A percentile compares a stretch with the other conserved stretches of the same genome.
Conservation (phyloP, 92 coral and sea anemone species). For the Anthopleura xanthogrammica region DNA sequence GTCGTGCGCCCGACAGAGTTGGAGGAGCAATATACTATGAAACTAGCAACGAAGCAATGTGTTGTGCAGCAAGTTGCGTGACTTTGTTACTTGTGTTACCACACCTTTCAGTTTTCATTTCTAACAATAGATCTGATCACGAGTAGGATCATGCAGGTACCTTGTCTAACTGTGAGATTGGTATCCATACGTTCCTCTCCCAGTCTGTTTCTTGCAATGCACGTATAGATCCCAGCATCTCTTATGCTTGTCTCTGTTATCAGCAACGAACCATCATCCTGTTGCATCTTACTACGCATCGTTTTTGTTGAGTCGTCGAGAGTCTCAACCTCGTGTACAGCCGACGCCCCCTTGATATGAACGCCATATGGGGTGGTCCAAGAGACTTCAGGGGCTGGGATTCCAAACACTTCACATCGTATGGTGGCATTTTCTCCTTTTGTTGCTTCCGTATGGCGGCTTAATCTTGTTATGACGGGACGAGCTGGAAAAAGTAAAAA, state of each 20-base stretch:
- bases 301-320: slow-evolving; percentile 47
- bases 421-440: slow-evolving; percentile 63
- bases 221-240: slow-evolving; percentile 64
- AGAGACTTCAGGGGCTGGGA: slow-evolving; percentile 46
- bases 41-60: too few species aligned
- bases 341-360: slow-evolving; percentile 22
- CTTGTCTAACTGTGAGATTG: slow-evolving; percentile 53
- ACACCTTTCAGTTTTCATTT: too few species aligned
- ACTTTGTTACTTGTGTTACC: too few species aligned
- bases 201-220: slow-evolving; percentile 44
- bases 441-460: slow-evolving; percentile 40
- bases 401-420: slow-evolving; percentile 57
- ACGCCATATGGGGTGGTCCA: slow-evolving; percentile 58
- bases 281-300: slow-evolving; percentile 32
- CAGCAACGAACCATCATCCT: slow-evolving; percentile 57
- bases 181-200: slow-evolving; percentile 44
- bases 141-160: slow-evolving; percentile 19
- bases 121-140: too few species aligned
- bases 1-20: too few species aligned
- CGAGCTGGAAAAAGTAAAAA: slow-evolving; percentile 22
- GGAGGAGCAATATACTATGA: too few species aligned
- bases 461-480: slow-evolving; percentile 40
- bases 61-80: too few species aligned
- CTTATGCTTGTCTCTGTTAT: slow-evolving; percentile 33
- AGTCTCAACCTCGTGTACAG: slow-evolving; percentile 24